Base-by-base conservation (phyloP, 1,140 invertebrate genomes). In the Cydia amplana region DNA sequence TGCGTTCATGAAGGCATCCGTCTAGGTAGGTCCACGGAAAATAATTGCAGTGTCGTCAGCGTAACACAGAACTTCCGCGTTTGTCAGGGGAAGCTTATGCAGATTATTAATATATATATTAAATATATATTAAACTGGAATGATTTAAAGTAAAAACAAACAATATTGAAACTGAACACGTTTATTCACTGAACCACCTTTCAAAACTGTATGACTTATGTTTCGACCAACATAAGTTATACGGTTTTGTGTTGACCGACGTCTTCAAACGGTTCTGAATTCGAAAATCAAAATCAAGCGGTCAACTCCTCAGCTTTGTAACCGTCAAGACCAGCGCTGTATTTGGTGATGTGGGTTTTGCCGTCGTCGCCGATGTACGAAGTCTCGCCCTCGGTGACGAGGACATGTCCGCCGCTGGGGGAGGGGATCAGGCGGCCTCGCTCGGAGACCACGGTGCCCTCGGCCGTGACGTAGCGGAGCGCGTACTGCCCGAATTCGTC, bases 401-500 rank as follows among this genome's bases (percentile, higher is more conserved):
- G 82, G 0, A 88, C 89, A 40, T 87, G 79, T 40, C 83, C 90
- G 23, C 84, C 83, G 14, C 87, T 84, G 16, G 75, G 63, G 10
- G 80, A 77, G 0, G 87, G 85, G 16, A 91, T 83, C 1, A 93
- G 83, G 43, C 83, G 82, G 4, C 91, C 91, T 7, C 84, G 78
- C 77, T 93, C 89, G 7, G 80, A 80, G 2, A 92, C 82, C 0
- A 85, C 78, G 23, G 85, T 92, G 20, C 91, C 90, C 74, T 92
- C 89, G 7, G 83, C 90, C 23, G 88, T 89, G 49, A 89, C 77
- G 78, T 92, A 93, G 10, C 85, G 86, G 25, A 92, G 80, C 4
- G 90, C 82, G 77, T 87, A 93, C 79, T 91, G 89, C 9, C 91
- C 91, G 32, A 75, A 81, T 18, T 91, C 87, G 67, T 93, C 90